Base-by-base conservation (phyloP, 2,797 vertebrate genomes). In the Anguilla anguilla region DNA sequence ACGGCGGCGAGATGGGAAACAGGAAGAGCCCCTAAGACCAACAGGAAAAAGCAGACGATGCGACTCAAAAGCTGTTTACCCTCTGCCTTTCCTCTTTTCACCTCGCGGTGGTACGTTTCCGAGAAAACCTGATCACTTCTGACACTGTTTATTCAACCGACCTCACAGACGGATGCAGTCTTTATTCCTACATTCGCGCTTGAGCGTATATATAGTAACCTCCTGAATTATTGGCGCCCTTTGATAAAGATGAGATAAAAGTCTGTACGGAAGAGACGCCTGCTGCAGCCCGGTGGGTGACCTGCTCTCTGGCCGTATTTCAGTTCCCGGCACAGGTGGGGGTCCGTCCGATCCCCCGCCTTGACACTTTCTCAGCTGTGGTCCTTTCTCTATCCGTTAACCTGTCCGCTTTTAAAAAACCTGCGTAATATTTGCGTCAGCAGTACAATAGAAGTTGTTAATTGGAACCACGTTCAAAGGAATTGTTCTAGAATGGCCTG, bases 31-130 rank as follows among this genome's bases (percentile, higher is more conserved):
- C 31, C 55, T 5, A 43, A 7, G 79, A 25, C 35, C 25, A 85
- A 85, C 59, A 85, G 84, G 84, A 59, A 85, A 39, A 85, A 57
- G n/a, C 83, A 57, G 55, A 84, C 31, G 51, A 59, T 13, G 43
- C 28, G 22, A 82, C 43, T 82, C 43, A 25, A n/a, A 25, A 82
- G 39, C 46, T 82, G 79, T 82, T 82, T 82, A 82, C 43, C 25
- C 79, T 82, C 28, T 74, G 72, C 72, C 35, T 31, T 74, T 39
- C 35, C 72, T 39, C 28, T 39, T 74, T 74, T 74, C 72, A 39
- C 72, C 72, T 35, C 31, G 2, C 2, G 2, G 13, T 31, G 13
- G 22, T 74, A 15, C 39, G 72, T 74, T 74, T 13, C 39, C 31
- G 31, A 74, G 72, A 74, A 15, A 74, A 35, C 6, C 31, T 17